Base-by-base conservation (phyloP, 1,140 invertebrate species). In the Berghia stephanieae region DNA sequence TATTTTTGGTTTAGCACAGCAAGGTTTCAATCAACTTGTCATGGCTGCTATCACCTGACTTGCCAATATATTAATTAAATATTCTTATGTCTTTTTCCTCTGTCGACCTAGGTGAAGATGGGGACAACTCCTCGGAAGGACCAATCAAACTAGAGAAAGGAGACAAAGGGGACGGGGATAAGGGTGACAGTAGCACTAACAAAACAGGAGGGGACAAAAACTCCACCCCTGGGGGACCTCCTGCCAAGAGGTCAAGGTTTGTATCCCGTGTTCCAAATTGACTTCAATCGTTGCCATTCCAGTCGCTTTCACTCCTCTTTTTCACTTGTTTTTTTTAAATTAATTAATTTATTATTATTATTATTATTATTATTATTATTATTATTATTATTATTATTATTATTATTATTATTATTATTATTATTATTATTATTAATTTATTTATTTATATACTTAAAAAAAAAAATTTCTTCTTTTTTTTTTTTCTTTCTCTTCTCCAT, bases 181-280 rank as follows among this genome's bases (percentile, higher is more conserved):
- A 81, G 42, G 80, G 34, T 34, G 80, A 81, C n/a, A n/a, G n/a
- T n/a, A n/a, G n/a, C n/a, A n/a, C n/a, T n/a, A n/a, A n/a, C 10
- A 77, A 74, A 18, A 70, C 49, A 60, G 79, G 76, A 38, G 68
- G 57, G 8, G 77, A 82, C 36, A 71, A 77, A 24, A 71, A 68
- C 10, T 67, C 71, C 10, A 49, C 75, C 57, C 55, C 72, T 44
- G 77, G 68, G 3, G 80, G 78, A 16, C 80, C 80, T 27, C 79
- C 80, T 8, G 44, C 79, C 21, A 83, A 83, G 44, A 34, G 80
- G 57, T 78, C 78, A 52, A 38, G 81, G 81, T 84, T 60, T 36
- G n/a, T n/a, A n/a, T n/a, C n/a, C n/a, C n/a, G n/a, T n/a, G n/a
- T n/a, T n/a, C n/a, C n/a, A n/a, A n/a, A n/a, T n/a, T n/a, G n/a